phyloP scores from a whole-genome alignment of 2,797 vertebrate species.

The Cheirogaleus major region DNA sequence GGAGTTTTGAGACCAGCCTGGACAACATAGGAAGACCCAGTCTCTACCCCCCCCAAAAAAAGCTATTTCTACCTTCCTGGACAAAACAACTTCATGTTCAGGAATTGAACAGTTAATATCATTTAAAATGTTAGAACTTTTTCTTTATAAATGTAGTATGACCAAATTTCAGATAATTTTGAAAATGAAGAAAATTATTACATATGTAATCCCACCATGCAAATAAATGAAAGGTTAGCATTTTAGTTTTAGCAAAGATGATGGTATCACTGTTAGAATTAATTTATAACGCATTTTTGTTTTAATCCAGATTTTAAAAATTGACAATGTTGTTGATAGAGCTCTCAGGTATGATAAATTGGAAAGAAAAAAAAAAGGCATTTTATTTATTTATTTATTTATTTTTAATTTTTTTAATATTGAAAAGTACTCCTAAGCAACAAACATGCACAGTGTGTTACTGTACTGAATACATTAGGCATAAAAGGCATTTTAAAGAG shows the following conservation, averaged over 20 bases:
- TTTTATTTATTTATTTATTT: neutral
- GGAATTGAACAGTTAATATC: neutral
- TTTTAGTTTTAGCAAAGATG: constrained; percentile 3
- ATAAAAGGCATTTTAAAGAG: constrained; percentile 47
- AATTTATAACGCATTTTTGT: neutral
- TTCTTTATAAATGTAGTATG: neutral
- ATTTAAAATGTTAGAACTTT: neutral
- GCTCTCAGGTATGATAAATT: neutral
- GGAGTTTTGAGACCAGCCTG: neutral
- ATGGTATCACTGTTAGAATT: neutral
- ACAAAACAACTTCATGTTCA: neutral
- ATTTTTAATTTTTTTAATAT: no score
- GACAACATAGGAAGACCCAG: neutral
- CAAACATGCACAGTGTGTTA: no score
- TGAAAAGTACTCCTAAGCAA: no score
- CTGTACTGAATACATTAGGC: no score
- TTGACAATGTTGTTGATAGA: constrained; percentile 36
- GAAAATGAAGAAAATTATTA: neutral
- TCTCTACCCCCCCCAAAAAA: neutral
- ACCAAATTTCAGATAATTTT: neutral
- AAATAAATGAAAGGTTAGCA: neutral
- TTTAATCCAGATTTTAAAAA: constrained; percentile 24
- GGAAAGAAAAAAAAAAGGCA: constrained; percentile 52
- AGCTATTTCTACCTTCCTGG: neutral
- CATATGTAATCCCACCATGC: neutral